Evolutionary conservation across 2,113 vertebrate species (phyloP), one percentile per base, ranked within the genome.

Genomic region (Colossoma macropomum): DNA sequence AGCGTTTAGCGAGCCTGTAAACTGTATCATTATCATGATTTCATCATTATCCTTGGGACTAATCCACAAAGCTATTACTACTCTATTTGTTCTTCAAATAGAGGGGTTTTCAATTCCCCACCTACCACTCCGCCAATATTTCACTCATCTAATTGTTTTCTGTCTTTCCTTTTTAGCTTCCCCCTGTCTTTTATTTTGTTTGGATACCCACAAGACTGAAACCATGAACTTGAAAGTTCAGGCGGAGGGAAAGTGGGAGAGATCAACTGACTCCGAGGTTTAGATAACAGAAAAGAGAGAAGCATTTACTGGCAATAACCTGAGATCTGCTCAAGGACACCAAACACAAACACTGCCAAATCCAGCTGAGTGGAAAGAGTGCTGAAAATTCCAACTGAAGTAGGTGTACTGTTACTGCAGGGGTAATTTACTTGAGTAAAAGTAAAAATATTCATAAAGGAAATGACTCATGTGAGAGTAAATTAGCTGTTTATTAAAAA

Each of bases 1-100:
- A 79, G 56, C 62, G 75, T 82, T 87, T 77, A 79, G 59, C 45
- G 30, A 74, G 69, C 71, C 41, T 56, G 25, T 71, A 81, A 81
- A 75, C 77, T 68, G 76, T 66, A 34, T 72, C 72, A 83, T 85
- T 76, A 74, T 60, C 73, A 15, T 79, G 69, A 71, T 84, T 84
- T 84, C 60, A 79, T 84, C 60, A 75, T 84, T 78, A 74, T 71
- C 30, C 38, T 50, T 70, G 75, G 74, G 21, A 62, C 75, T 77
- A 78, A 78, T 81, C 74, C 68, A 38, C 27, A 74, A 72, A 25
- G 74, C 68, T 72, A 81, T 81, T 78, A 59, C 60, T 54, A 41
- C 48, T 80, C 25, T 48, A 79, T 84, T 73, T 71, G 52, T 45
- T 32, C 78, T 84, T 86, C 62, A 86, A 82, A 74, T 30, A 76